Base-by-base conservation (phyloP, 1,140 invertebrate genomes). In the Drosophila erecta region DNA sequence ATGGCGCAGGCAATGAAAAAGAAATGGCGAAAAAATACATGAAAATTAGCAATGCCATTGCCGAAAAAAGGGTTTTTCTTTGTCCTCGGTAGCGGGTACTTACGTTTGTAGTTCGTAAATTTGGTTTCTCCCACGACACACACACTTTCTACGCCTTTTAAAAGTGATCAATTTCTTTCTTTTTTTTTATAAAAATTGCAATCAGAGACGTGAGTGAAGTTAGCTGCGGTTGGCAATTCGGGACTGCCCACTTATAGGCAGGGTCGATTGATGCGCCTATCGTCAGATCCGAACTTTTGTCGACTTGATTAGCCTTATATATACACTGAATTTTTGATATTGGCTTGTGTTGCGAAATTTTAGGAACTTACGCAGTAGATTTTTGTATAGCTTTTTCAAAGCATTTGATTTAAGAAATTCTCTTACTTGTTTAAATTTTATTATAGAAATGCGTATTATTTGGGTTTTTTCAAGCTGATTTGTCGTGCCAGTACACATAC, bases 161-260 rank as follows among this genome's bases (percentile, higher is more conserved):
- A 78, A 78, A 75, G 49, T 61, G 71, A 65, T 60, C 61, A 75
- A 58, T 67, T 83, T 75, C 61, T 76, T 53, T 79, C 43, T 73
- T 76, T 40, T 62, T 62, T 61, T 76, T 81, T 76, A 79, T 72
- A 76, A 89, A 89, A 89, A 89, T 89, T 89, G 76, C 72, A 89
- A 84, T 83, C 87, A 64, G 84, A 83, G 83, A 87, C 83, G 71
- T 62, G 54, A 69, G 61, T 89, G 61, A 87, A 87, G 83, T 87
- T 87, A 79, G 84, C 84, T 87, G 79, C 84, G 84, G 62, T 76
- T 72, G n/a, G n/a, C 10, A 41, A 33, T 22, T 30, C 24, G 35
- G 62, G 59, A 49, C 64, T 66, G 64, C 30, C 64, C 44, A 66
- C 64, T 66, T n/a, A 11, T 38, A 17, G 15, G 12, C 35, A 41